Base-by-base conservation (phyloP, 2,888 invertebrate species). In the Panopea generosa region DNA sequence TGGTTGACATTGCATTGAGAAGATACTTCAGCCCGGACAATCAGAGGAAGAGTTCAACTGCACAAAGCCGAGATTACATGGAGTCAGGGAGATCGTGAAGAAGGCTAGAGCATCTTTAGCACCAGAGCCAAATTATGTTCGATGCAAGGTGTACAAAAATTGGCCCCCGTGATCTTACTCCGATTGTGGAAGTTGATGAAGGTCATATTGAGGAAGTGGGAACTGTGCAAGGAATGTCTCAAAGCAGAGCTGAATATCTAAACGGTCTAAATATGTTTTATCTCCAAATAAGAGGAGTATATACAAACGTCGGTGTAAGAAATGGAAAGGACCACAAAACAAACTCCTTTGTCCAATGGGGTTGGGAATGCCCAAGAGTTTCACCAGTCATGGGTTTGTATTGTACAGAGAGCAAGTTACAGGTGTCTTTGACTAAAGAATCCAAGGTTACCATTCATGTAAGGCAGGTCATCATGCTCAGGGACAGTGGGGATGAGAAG, bases 401-500 rank as follows among this genome's bases (percentile, higher is more conserved):
- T 52, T 18, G 56, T 3, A 4, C 56, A 3, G 4, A n/a, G 33
- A 9, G 33, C 16, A 40, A 16, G 40, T 40, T n/a, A 26, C 29
- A 43, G 40, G 40, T 40, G 40, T 40, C 40, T 2, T 14, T 38
- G 16, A 47, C 22, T 24, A 52, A 40, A 40, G 7, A 38, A 24
- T 22, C 29, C 26, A 11, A 33, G 20, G 24, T 4, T 20, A 27
- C 2, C 2, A 3, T n/a, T n/a, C n/a, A 33, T 9, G 2, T 11
- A 20, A 4, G 22, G 24, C 52, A 68, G 24, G 53, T 61, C 24
- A 69, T 60, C 27, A 52, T 53, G 60, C 53, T 69, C 2, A 9
- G 61, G 26, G 69, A 53, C 61, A 50, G 33, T 33, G n/a, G 50
- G 18, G 52, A 62, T 50, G 55, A 70, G 47, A 62, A 62, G 56